These are phyloP conservation scores for Nothobranchius furzeri DNA, from an alignment of 2,113 vertebrate species.

Conservation along the genomic window DNA sequence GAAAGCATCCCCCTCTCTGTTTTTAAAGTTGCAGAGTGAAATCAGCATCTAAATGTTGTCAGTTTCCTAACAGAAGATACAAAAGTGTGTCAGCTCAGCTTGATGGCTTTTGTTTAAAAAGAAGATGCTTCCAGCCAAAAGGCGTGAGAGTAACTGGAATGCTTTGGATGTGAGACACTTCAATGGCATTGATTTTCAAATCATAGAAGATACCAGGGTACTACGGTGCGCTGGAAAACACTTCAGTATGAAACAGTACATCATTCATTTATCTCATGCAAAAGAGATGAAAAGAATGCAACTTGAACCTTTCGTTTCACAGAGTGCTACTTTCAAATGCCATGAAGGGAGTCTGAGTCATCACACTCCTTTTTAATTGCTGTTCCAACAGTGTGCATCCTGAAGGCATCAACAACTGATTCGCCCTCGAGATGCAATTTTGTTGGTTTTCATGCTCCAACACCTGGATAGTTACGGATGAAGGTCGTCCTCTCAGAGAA, in stretches of 20 bases:
- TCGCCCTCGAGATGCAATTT: not conserved
- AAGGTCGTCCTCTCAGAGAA: not conserved
- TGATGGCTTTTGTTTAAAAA: not conserved
- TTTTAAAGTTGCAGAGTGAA: constrained; percentile 3
- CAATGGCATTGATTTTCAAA: constrained; percentile 13
- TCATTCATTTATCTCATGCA: not conserved
- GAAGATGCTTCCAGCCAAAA: constrained; percentile 1
- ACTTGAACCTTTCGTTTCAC: not conserved
- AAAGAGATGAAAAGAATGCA: not conserved
- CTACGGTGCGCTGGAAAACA: not conserved
- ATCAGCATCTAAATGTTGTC: constrained; percentile 11
- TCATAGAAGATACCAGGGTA: not conserved
- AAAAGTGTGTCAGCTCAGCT: no score
- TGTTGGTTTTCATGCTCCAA: not conserved
- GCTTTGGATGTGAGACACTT: not conserved
- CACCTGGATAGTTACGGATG: not conserved
- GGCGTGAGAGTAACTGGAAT: not conserved
- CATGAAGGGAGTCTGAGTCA: constrained; percentile 5
- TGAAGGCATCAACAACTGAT: constrained; percentile 36
- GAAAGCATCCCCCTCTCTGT: not conserved
- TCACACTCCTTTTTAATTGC: constrained; percentile 30
- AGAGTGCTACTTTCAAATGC: constrained; percentile 13
- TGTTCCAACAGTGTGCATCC: constrained; percentile 15
- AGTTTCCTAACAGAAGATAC: not conserved
- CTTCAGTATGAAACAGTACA: constrained; percentile 13